These are phyloP conservation scores for Podocnemis expansa DNA, from an alignment of 2,113 vertebrate species.

Conservation along the genomic window DNA sequence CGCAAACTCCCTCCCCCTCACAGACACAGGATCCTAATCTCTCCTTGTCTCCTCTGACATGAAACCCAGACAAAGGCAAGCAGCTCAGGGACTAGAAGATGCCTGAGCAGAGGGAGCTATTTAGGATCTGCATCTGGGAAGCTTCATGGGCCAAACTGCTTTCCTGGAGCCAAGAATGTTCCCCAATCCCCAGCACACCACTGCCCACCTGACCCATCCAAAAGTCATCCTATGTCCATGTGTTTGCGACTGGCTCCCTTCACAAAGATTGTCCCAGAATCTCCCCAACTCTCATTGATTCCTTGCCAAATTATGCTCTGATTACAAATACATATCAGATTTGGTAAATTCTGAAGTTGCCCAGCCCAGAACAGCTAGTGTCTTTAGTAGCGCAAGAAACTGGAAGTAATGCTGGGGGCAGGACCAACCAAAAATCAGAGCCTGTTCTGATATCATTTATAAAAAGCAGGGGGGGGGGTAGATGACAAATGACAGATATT, in stretches of 20 bases:
- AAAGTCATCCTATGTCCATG: background rate
- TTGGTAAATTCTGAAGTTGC: background rate
- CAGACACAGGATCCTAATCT: background rate
- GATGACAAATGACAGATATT: background rate
- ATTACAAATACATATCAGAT: background rate
- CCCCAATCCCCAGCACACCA: background rate
- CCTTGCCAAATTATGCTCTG: background rate
- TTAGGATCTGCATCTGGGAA: background rate
- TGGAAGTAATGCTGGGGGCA: background rate
- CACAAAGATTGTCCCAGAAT: background rate
- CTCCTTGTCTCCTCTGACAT: background rate
- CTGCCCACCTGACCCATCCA: background rate
- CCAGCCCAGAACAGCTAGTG: background rate
- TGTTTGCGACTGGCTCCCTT: background rate
- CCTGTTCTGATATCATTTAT: background rate
- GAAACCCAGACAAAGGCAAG: background rate
- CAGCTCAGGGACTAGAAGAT: background rate
- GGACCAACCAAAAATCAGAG: background rate
- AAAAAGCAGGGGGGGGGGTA: fast-evolving
- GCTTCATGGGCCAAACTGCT: background rate
- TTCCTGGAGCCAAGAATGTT: background rate
- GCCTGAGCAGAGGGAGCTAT: background rate
- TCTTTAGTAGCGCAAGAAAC: slow-evolving; percentile 1
- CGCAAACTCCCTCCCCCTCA: background rate
- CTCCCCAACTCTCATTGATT: background rate